phyloP scores from a whole-genome alignment of 2,113 vertebrate genomes.

The Vombatus ursinus region DNA sequence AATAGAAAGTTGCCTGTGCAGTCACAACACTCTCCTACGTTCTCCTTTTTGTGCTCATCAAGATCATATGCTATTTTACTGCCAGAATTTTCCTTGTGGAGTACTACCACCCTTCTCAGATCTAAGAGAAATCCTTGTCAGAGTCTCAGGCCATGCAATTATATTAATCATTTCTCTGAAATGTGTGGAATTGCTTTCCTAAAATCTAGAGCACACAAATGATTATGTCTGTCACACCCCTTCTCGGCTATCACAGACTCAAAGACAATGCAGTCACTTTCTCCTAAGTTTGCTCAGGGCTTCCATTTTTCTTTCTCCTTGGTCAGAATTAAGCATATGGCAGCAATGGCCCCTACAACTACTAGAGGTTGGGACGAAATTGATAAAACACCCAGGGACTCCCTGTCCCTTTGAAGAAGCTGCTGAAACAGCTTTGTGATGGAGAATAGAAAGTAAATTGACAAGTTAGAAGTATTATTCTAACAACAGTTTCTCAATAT shows the following conservation, averaged over 20 bases:
- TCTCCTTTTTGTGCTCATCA: background rate
- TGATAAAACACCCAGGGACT: background rate
- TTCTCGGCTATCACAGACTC: background rate
- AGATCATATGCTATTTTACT: background rate
- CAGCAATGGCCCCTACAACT: background rate
- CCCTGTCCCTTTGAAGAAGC: background rate
- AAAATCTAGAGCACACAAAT: background rate
- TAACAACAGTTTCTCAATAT: constrained; percentile 19
- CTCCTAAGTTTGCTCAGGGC: background rate
- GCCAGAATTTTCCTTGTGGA: background rate
- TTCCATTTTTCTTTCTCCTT: background rate
- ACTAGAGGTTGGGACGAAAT: background rate
- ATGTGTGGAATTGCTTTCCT: background rate
- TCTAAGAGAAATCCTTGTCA: background rate
- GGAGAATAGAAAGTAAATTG: constrained; percentile 10
- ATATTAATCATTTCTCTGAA: background rate
- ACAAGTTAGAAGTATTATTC: constrained; percentile 19
- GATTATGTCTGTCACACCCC: background rate
- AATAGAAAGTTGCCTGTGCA: background rate
- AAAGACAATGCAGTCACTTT: background rate
- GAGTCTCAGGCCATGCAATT: background rate
- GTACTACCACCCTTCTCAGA: background rate
- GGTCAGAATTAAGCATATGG: background rate
- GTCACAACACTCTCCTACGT: background rate
- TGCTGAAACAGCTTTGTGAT: background rate